Evolutionary conservation across 2,888 invertebrate species (phyloP).

Genomic region (Oxycera nigricornis): DNA sequence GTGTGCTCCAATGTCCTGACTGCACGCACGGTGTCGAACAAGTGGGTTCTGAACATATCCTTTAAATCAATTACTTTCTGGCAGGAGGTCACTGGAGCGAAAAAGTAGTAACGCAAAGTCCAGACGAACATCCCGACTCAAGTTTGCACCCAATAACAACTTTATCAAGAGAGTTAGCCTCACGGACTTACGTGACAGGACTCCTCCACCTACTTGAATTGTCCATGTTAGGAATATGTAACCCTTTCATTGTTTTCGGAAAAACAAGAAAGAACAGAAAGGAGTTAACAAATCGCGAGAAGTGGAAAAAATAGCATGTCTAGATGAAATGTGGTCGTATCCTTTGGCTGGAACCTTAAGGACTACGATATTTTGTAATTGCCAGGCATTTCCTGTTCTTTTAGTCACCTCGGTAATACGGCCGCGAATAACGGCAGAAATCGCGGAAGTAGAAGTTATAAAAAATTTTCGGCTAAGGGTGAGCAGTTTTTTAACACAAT

Average conservation of each 20-base stretch:
- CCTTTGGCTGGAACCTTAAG: conserved; percentile 16
- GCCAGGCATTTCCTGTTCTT: conserved; percentile 35
- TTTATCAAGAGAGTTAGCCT: conserved; percentile 24
- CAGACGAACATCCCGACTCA: conserved; percentile 12
- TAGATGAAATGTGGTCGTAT: conserved; percentile 35
- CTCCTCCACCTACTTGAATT: neutral
- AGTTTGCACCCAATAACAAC: conserved; percentile 38
- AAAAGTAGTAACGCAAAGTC: conserved; percentile 29
- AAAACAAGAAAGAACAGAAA: neutral
- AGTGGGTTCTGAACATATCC: neutral
- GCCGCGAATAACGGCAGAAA: neutral
- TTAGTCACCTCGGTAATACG: conserved; percentile 34
- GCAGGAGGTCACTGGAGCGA: conserved; percentile 35
- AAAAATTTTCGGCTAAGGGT: conserved; percentile 18
- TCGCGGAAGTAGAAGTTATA: conserved; percentile 30
- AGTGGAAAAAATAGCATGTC: conserved; percentile 37
- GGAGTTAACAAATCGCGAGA: conserved; percentile 24
- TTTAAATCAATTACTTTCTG: conserved; percentile 37
- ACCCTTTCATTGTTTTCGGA: conserved; percentile 25
- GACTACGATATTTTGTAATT: conserved; percentile 35
- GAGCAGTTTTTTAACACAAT: conserved; percentile 17
- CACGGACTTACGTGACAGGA: neutral
- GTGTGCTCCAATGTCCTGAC: neutral
- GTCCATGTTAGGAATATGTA: conserved; percentile 10
- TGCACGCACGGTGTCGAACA: conserved; percentile 28